phyloP scores from a whole-genome alignment of 2,113 vertebrate genomes.

The Nicator chloris region DNA sequence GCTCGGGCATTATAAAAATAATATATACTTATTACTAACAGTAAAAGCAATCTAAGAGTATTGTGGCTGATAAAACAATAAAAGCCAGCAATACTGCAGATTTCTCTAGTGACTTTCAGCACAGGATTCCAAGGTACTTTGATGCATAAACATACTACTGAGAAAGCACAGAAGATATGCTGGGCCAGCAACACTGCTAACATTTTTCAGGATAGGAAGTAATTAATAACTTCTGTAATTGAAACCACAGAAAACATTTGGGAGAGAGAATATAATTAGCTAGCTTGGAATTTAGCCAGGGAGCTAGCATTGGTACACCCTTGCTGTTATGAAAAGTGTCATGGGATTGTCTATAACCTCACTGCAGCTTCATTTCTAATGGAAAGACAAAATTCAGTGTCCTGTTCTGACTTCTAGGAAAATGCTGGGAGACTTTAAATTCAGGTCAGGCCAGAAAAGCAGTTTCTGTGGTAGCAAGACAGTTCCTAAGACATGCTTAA shows the following conservation, averaged over 20 bases:
- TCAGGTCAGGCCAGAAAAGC: neutral
- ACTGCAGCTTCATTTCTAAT: neutral
- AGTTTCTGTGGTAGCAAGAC: neutral
- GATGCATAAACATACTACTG: neutral
- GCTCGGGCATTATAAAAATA: neutral
- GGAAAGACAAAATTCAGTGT: neutral
- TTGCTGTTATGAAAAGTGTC: neutral
- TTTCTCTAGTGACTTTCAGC: neutral
- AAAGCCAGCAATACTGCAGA: neutral
- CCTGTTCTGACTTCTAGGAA: neutral
- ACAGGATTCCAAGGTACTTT: neutral
- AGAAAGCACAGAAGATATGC: neutral
- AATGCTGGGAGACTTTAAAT: neutral
- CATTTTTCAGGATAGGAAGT: neutral
- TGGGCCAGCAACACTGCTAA: neutral
- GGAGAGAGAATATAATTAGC: slow-evolving; percentile 24
- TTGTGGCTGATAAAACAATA: neutral
- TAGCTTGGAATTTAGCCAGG: slow-evolving; percentile 17
- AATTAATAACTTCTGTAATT: slow-evolving; percentile 57
- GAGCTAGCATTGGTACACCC: neutral
- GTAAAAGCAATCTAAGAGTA: neutral
- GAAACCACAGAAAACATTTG: slow-evolving; percentile 23
- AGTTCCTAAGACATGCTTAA: neutral
- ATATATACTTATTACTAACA: neutral
- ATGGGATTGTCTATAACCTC: neutral